Evolutionary conservation across 2,113 vertebrate species (phyloP).

Genomic region (Rhynchopsitta pachyrhyncha): DNA sequence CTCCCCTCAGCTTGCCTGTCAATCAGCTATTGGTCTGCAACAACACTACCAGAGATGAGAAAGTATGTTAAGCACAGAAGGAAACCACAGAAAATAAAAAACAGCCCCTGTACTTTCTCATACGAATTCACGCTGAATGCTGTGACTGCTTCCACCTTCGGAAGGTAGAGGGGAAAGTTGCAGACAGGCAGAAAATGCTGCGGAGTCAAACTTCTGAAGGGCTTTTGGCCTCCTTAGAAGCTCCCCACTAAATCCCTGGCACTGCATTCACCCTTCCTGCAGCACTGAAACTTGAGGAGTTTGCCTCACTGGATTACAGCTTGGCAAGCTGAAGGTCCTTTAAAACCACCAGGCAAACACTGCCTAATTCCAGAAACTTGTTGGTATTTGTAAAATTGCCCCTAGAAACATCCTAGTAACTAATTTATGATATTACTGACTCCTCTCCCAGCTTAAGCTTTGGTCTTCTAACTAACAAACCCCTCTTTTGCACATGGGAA

Average conservation of each 20-base stretch:
- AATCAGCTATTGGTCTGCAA: neutral
- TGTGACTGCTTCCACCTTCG: accelerated
- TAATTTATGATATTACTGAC: neutral
- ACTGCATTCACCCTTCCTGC: neutral
- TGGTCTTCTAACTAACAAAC: accelerated
- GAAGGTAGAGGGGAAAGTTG: neutral
- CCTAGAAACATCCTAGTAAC: neutral
- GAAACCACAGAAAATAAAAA: neutral
- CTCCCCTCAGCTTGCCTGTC: neutral
- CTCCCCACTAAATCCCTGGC: neutral
- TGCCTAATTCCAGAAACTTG: neutral
- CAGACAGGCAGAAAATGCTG: neutral
- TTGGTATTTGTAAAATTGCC: neutral
- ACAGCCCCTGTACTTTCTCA: neutral
- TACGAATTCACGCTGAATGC: neutral
- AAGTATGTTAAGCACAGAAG: neutral
- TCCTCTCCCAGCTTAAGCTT: neutral
- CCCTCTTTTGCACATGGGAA: accelerated
- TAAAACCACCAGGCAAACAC: neutral
- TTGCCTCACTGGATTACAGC: accelerated
- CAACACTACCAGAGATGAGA: neutral
- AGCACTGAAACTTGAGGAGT: neutral
- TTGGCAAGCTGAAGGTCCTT: neutral
- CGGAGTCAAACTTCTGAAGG: neutral
- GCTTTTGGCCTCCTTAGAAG: neutral